Evolutionary conservation across 2,888 invertebrate species (phyloP).

Genomic region (Drosophila incognita): DNA sequence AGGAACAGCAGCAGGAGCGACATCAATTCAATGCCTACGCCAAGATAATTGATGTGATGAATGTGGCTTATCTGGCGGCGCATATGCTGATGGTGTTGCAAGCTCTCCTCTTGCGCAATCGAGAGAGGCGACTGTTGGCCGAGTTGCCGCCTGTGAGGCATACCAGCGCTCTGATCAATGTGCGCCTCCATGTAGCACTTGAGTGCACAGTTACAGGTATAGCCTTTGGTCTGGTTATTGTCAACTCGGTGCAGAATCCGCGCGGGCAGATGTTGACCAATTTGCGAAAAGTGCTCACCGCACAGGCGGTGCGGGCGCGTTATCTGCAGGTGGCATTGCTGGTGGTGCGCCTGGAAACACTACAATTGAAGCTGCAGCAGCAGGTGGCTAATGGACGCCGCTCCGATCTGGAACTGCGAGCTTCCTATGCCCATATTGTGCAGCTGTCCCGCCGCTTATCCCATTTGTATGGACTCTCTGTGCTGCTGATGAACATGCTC

Average conservation of each 20-base stretch:
- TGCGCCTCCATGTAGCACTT: conserved; percentile 32
- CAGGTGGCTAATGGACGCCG: not conserved
- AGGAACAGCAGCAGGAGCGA: not conserved
- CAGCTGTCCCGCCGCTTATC: conserved; percentile 47
- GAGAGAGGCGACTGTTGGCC: conserved; percentile 38
- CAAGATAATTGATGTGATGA: conserved; percentile 33
- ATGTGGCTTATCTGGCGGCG: conserved; percentile 45
- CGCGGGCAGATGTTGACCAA: not conserved
- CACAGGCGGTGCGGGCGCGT: conserved; percentile 58
- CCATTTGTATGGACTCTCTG: conserved; percentile 54
- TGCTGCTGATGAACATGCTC: conserved; percentile 67
- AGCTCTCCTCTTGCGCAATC: conserved; percentile 43
- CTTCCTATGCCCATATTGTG: conserved; percentile 53
- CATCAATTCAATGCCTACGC: not conserved
- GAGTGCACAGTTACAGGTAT: conserved; percentile 25
- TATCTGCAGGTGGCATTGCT: conserved; percentile 62
- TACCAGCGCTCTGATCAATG: not conserved
- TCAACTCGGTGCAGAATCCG: not conserved
- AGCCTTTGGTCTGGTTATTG: not conserved
- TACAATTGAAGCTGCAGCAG: conserved; percentile 42
- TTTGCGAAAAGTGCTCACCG: conserved; percentile 36
- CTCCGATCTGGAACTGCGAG: conserved; percentile 28
- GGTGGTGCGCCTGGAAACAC: conserved; percentile 59
- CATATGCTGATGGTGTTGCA: conserved; percentile 47
- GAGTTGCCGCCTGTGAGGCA: conserved; percentile 30